Evolutionary conservation across 2,888 invertebrate genomes (phyloP).

Genomic region (Pachymerium ferrugineum): DNA sequence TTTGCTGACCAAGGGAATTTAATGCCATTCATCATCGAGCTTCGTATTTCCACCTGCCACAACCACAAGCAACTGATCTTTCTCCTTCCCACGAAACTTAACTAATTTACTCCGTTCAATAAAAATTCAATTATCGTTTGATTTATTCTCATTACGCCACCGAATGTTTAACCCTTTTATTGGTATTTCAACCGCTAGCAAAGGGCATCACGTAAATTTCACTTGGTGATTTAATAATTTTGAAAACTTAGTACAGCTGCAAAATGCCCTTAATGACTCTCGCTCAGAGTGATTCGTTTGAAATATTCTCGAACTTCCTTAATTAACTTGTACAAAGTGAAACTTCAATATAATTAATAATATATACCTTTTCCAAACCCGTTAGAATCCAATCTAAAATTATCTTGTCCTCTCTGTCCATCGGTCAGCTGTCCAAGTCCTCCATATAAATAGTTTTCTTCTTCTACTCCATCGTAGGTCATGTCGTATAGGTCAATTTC

Average conservation of each 20-base stretch:
- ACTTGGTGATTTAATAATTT: too few relatives aligned
- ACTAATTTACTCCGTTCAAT: neutral
- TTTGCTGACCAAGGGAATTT: slow-evolving; percentile 12
- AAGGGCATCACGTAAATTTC: too few relatives aligned
- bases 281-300: too few relatives aligned
- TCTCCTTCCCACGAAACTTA: neutral
- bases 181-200: too few relatives aligned
- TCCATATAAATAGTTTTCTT: slow-evolving; percentile 64
- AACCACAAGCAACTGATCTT: neutral
- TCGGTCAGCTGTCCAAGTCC: slow-evolving; percentile 82
- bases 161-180: too few relatives aligned
- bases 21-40: slow-evolving; percentile 6
- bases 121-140: slow-evolving; percentile 5
- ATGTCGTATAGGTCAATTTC: slow-evolving; percentile 76
- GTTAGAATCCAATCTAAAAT: slow-evolving; percentile 62
- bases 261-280: too few relatives aligned
- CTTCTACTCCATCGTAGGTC: slow-evolving; percentile 79
- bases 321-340: too few relatives aligned
- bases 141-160: neutral
- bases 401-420: slow-evolving; percentile 69
- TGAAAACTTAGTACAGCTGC: too few relatives aligned
- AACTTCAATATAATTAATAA: too few relatives aligned
- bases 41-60: slow-evolving; percentile 17
- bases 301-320: too few relatives aligned
- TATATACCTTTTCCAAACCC: slow-evolving; percentile 53